Evolutionary conservation across 2,797 vertebrate genomes (phyloP).

Genomic region (Hippocampus kuda): DNA sequence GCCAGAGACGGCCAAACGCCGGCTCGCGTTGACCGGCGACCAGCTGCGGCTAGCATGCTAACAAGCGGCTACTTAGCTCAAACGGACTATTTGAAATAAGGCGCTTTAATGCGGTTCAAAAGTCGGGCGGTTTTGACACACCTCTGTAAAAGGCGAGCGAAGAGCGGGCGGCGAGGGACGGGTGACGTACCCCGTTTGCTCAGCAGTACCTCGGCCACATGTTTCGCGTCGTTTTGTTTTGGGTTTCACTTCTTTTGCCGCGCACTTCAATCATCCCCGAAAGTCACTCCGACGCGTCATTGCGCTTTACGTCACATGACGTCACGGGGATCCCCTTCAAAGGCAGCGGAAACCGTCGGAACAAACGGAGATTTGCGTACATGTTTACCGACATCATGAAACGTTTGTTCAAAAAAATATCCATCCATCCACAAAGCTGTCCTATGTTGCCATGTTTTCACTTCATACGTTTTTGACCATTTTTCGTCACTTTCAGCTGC

Average conservation of each 20-base stretch:
- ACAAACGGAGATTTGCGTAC: background rate
- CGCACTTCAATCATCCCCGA: slow-evolving; percentile 51
- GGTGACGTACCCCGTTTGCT: slow-evolving; percentile 32
- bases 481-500: too few relatives aligned
- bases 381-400: too few relatives aligned
- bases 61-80: slow-evolving; percentile 49
- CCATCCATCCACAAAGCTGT: too few relatives aligned
- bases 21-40: slow-evolving; percentile 5
- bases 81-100: slow-evolving; percentile 25
- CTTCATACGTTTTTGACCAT: background rate
- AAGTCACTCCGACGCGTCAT: slow-evolving; percentile 15
- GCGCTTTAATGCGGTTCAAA: background rate
- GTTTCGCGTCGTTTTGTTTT: slow-evolving; percentile 57
- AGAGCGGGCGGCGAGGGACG: background rate
- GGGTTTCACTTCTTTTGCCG: slow-evolving; percentile 60
- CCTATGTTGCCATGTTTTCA: too few relatives aligned
- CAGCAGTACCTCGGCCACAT: slow-evolving; percentile 50
- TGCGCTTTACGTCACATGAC: slow-evolving; percentile 11
- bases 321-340: background rate
- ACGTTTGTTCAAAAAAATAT: background rate
- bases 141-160: fast-evolving
- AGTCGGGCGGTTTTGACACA: background rate
- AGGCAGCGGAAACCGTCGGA: background rate
- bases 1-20: background rate
- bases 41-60: slow-evolving; percentile 8